Conservation (phyloP, 1,140 invertebrate species). For the Drosophila santomea region DNA sequence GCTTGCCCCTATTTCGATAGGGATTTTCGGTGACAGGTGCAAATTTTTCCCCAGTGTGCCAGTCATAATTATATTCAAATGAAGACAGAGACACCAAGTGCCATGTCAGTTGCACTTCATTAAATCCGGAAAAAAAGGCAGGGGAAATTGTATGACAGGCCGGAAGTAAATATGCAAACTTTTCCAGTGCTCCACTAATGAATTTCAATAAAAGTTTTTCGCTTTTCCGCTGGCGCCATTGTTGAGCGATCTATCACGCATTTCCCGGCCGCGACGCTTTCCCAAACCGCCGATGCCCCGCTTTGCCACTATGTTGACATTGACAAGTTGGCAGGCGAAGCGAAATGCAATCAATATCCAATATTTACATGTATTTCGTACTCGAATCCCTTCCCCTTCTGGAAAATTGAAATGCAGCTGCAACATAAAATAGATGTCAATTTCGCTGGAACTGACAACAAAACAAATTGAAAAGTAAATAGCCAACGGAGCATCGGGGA, state of each 20-base stretch:
- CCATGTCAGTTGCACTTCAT: conserved; percentile 66
- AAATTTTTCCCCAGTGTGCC: conserved; percentile 46
- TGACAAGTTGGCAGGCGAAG: conserved; percentile 69
- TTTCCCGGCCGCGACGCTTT: conserved; percentile 13
- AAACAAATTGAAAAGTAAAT: conserved; percentile 56
- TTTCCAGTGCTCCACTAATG: conserved; percentile 56
- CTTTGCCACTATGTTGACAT: conserved; percentile 42
- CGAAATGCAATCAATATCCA: conserved; percentile 78
- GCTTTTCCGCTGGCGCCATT: conserved; percentile 39
- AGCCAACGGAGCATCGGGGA: neutral
- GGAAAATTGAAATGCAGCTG: conserved; percentile 55
- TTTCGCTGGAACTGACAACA: conserved; percentile 60
- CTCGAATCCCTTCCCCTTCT: neutral
- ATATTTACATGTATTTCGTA: conserved; percentile 51
- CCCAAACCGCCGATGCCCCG: neutral
- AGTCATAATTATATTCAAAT: conserved; percentile 52
- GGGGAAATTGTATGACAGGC: conserved; percentile 20
- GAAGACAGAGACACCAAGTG: conserved; percentile 14
- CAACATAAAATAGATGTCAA: conserved; percentile 66
- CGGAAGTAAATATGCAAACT: conserved; percentile 49
- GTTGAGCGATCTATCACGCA: conserved; percentile 52
- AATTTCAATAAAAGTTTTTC: conserved; percentile 57
- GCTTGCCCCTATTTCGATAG: neutral
- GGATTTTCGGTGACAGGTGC: conserved; percentile 31
- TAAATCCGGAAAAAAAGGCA: conserved; percentile 25